Conservation (phyloP, 1,140 invertebrate species). For the Camponotus floridanus region DNA sequence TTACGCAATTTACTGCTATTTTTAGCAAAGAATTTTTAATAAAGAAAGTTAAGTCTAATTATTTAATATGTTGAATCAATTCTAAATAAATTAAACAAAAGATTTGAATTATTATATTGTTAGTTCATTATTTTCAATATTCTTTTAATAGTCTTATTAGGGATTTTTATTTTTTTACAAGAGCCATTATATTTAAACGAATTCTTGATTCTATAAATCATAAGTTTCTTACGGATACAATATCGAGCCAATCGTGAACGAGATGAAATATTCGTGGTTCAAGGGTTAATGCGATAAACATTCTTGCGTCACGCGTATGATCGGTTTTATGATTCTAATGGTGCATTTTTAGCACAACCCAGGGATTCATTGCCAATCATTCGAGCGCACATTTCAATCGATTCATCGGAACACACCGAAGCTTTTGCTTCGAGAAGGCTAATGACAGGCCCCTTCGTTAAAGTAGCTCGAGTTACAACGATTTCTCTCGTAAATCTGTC, state of each 20-base stretch:
- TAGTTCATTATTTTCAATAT: neutral
- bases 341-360: conserved; percentile 18
- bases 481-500: conserved; percentile 80
- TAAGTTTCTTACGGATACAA: neutral
- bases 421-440: conserved; percentile 49
- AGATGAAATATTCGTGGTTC: conserved; percentile 24
- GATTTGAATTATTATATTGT: neutral
- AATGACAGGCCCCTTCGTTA: conserved; percentile 74
- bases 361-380: conserved; percentile 4
- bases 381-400: conserved; percentile 45
- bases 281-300: conserved; percentile 33
- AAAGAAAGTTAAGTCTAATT: neutral
- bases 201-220: neutral
- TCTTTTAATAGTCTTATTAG: neutral
- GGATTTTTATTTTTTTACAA: neutral
- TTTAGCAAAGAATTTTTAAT: neutral
- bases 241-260: neutral
- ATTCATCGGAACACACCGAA: conserved; percentile 48
- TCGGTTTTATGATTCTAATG: conserved; percentile 41
- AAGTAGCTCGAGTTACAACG: conserved; percentile 67
- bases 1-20: neutral
- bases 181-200: neutral
- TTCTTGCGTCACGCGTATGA: conserved; percentile 1
- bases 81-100: conserved; percentile 3
- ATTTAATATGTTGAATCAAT: neutral